These are phyloP conservation scores for Psettodes erumei DNA, from an alignment of 2,113 vertebrate genomes.

Conservation along the genomic window DNA sequence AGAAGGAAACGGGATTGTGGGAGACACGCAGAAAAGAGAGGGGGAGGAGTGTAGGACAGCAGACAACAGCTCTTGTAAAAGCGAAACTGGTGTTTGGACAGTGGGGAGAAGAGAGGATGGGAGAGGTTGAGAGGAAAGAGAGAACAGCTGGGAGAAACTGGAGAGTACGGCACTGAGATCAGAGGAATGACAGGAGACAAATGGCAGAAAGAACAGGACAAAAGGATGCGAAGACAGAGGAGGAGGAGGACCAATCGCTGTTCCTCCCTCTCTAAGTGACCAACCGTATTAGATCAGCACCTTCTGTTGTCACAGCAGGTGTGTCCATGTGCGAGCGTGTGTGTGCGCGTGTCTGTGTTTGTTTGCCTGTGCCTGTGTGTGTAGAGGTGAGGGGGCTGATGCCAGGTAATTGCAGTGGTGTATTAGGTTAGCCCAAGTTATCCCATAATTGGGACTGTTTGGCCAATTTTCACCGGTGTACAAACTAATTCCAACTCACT, in stretches of 20 bases:
- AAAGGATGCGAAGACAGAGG: constrained; percentile 69
- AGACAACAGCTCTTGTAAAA: constrained; percentile 25
- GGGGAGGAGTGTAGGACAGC: background rate
- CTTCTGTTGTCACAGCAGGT: constrained; percentile 79
- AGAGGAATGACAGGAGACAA: constrained; percentile 65
- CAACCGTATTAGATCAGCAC: constrained; percentile 79
- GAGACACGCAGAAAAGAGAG: background rate
- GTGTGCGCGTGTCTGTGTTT: constrained; percentile 64
- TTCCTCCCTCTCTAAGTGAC: constrained; percentile 77
- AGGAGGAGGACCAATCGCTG: constrained; percentile 72
- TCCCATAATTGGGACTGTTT: constrained; percentile 85
- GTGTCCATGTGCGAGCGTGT: too few relatives aligned
- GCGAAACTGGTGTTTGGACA: constrained; percentile 20
- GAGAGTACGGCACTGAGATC: constrained; percentile 31
- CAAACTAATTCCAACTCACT: constrained; percentile 82
- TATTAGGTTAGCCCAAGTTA: constrained; percentile 82
- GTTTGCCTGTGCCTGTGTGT: constrained; percentile 42
- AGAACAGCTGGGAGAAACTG: constrained; percentile 42
- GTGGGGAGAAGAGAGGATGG: constrained; percentile 22
- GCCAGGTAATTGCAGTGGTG: constrained; percentile 85
- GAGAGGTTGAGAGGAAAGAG: constrained; percentile 15
- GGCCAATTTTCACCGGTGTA: constrained; percentile 82
- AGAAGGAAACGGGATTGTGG: constrained; percentile 10
- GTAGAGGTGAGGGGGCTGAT: constrained; percentile 55
- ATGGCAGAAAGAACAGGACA: constrained; percentile 65